These are phyloP conservation scores for Ctenicera cuprea DNA, from an alignment of 2,888 invertebrate species.

Conservation along the genomic window DNA sequence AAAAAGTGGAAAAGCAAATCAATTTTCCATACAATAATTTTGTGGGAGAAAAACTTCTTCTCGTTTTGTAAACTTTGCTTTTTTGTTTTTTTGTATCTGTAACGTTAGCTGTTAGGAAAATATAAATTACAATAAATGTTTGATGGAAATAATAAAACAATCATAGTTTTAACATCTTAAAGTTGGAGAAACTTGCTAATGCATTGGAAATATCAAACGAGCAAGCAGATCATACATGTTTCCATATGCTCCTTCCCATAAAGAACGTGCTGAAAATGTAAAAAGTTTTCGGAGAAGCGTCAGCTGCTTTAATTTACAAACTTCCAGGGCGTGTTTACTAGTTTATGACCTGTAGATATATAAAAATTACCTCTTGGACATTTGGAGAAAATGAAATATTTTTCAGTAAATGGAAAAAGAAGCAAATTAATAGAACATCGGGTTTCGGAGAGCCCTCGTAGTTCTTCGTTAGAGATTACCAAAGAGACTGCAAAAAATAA, in stretches of 20 bases:
- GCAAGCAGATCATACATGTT: background rate
- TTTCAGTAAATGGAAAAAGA: background rate
- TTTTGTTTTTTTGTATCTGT: too few relatives aligned
- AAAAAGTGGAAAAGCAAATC: too few relatives aligned
- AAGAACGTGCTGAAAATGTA: slow-evolving; percentile 1
- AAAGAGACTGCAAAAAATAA: slow-evolving; percentile 16
- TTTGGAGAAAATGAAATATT: background rate
- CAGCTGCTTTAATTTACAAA: slow-evolving; percentile 11
- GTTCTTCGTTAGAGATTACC: slow-evolving; percentile 12
- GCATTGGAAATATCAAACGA: background rate
- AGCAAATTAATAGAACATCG: slow-evolving; percentile 1
- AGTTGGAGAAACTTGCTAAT: too few relatives aligned
- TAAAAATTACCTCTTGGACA: background rate
- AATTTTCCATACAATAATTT: too few relatives aligned
- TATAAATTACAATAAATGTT: too few relatives aligned
- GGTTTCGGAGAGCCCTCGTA: background rate
- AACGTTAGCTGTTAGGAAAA: too few relatives aligned
- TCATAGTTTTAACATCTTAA: too few relatives aligned
- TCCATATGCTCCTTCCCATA: background rate
- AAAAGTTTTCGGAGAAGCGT: background rate
- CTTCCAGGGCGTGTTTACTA: background rate
- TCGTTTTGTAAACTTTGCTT: too few relatives aligned
- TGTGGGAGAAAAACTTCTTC: too few relatives aligned
- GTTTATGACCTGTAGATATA: background rate
- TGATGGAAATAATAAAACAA: too few relatives aligned